Evolutionary conservation across 1,140 invertebrate species (phyloP).

Genomic region (Nasonia longicornis): DNA sequence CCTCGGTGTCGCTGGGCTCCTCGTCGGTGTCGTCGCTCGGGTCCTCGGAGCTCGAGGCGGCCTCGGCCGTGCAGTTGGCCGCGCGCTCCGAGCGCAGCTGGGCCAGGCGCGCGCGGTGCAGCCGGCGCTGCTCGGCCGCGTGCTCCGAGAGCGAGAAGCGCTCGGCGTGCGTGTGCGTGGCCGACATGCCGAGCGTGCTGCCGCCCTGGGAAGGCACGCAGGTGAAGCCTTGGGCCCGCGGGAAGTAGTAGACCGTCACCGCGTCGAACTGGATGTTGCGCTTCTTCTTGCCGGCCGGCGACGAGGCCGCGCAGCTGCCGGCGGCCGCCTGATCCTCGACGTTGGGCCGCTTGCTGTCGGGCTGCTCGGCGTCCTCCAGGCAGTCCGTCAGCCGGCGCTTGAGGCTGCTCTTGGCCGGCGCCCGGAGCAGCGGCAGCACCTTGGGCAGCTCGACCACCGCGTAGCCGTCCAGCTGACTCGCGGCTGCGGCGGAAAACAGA

Average conservation of each 20-base stretch:
- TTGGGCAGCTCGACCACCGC: constrained; percentile 37
- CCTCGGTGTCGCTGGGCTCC: constrained; percentile 85
- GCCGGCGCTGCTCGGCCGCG: constrained; percentile 85
- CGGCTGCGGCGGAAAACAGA: neutral
- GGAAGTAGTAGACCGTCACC: constrained; percentile 96
- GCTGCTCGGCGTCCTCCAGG: constrained; percentile 62
- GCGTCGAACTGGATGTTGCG: constrained; percentile 88
- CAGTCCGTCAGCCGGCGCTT: constrained; percentile 68
- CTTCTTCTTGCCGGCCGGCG: constrained; percentile 72
- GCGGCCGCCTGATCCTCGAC: constrained; percentile 50
- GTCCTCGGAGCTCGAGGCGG: constrained; percentile 65
- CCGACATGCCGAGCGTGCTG: constrained; percentile 95
- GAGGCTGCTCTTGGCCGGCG: constrained; percentile 70
- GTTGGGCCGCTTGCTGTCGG: constrained; percentile 67
- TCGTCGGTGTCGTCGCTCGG: constrained; percentile 86
- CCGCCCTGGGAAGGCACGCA: constrained; percentile 97
- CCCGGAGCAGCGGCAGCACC: constrained; percentile 50
- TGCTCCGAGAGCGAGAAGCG: constrained; percentile 86
- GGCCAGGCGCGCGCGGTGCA: constrained; percentile 86
- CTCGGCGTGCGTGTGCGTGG: constrained; percentile 83
- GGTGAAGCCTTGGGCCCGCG: constrained; percentile 94
- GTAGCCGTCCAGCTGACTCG: constrained; percentile 7
- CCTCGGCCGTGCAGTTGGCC: constrained; percentile 61
- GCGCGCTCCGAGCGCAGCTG: constrained; percentile 79
- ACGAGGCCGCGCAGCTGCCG: too few relatives aligned